Evolutionary conservation across 64 coral and sea anemone species (phyloP), one percentile per base, ranked within the genome.

Genomic region (Porites lutea): DNA sequence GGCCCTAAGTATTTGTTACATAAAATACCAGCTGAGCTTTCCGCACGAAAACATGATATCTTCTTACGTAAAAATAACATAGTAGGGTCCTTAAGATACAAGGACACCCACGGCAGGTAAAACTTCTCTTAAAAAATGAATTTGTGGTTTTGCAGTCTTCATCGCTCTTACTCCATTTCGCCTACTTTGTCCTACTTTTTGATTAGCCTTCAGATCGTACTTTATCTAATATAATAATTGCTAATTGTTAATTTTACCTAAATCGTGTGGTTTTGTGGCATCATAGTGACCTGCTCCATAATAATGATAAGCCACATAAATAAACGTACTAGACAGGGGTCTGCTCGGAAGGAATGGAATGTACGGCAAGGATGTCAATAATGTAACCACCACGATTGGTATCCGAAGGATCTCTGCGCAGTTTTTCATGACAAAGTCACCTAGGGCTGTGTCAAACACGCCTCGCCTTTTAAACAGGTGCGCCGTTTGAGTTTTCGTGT

Each of bases 391-490:
- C 87, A 78, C 77, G 47, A 89, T 89, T 22, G 72, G 71, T 74
- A 64, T 45, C 10, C 87, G 12, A 7, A 89, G 50, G 20, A 89
- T n/a, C 52, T 89, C 55, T 46, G 71, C 55, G 47, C 87, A 89
- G 7, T 65, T 52, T 89, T 54, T 89, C 87, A 89, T 89, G 13
- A 89, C 87, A 12, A 89, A 45, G 59, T 89, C 87, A 3, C 72
- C 72, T 13, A 89, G 64, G 37, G 55, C 87, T 74, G 11, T 75
- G 14, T 72, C 87, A 68, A 91, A 91, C 22, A 73, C 64, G 0
- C 78, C 67, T 43, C 52, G 22, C 27, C 67, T 77, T 14, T 47
- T 77, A 43, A 77, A 52, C 48, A 45, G 0, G 3, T 11, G 74
- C 15, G 52, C 44, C 19, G 23, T 12, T 5, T 10, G 11, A 45